These are phyloP conservation scores for Nesometra sesokonis DNA, from an alignment of 35 echinoderm and acorn worm genomes.

Conservation along the genomic window DNA sequence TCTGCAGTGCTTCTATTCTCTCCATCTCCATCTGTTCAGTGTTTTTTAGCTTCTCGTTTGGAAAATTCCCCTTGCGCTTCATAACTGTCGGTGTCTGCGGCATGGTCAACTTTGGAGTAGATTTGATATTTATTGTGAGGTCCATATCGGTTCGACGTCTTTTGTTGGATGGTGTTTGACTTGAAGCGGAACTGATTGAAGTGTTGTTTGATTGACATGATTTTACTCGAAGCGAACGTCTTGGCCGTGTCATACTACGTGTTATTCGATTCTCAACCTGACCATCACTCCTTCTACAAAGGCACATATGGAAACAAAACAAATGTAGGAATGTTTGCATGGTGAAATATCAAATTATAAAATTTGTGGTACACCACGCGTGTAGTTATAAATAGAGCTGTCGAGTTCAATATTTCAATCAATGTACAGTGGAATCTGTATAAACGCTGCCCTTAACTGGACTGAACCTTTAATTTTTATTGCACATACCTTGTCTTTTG, in stretches of 20 bases:
- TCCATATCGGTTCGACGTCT: neutral
- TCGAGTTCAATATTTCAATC: too few relatives aligned
- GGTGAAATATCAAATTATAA: too few relatives aligned
- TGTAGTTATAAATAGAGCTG: too few relatives aligned
- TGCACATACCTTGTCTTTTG: neutral
- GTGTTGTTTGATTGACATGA: neutral
- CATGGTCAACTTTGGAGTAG: neutral
- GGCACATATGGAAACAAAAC: too few relatives aligned
- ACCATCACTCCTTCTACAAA: neutral
- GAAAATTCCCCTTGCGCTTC: conserved; percentile 2
- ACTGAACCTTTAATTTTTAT: neutral
- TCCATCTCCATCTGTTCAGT: conserved; percentile 69
- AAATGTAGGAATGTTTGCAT: too few relatives aligned
- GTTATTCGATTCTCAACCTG: neutral
- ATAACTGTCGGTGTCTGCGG: neutral
- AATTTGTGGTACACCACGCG: too few relatives aligned
- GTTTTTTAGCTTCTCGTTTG: conserved; percentile 21
- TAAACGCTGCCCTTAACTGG: too few relatives aligned
- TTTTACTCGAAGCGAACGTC: neutral
- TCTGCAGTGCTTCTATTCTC: conserved; percentile 42
- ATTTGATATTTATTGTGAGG: neutral
- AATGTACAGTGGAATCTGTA: too few relatives aligned
- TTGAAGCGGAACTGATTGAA: neutral
- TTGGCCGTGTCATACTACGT: neutral
- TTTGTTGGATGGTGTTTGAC: neutral